Conservation (phyloP, 2,888 invertebrate species). For the Drosophila parthenogenetica region DNA sequence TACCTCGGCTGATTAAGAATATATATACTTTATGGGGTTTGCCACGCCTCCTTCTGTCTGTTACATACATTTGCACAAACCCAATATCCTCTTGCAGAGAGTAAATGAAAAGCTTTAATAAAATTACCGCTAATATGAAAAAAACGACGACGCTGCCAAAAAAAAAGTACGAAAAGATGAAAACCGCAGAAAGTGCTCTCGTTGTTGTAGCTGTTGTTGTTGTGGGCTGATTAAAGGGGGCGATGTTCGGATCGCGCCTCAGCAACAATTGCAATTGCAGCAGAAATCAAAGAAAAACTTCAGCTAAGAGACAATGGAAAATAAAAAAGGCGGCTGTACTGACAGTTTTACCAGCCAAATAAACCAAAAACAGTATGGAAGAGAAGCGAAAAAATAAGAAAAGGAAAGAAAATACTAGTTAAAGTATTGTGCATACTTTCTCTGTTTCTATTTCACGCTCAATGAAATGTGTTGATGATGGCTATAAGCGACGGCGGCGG, state of each 20-base stretch:
- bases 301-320: constrained; percentile 61
- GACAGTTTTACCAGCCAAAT: constrained; percentile 43
- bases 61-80: no score
- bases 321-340: constrained; percentile 38
- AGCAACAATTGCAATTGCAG: constrained; percentile 58
- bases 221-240: constrained; percentile 41
- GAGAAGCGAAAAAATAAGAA: constrained; percentile 14
- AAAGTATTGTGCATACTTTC: constrained; percentile 81
- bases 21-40: no score
- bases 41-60: no score
- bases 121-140: constrained; percentile 73
- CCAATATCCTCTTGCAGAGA: no score
- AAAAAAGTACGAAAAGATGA: constrained; percentile 31
- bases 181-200: constrained; percentile 53
- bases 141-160: constrained; percentile 53
- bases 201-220: constrained; percentile 26
- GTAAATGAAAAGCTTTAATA: constrained; percentile 74
- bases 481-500: constrained; percentile 44
- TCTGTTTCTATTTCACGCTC: constrained; percentile 84
- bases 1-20: no score
- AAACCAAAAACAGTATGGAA: constrained; percentile 42
- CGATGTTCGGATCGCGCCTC: constrained; percentile 54
- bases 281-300: constrained; percentile 60
- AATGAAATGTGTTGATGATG: constrained; percentile 83
- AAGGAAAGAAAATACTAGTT: constrained; percentile 26